phyloP scores from a whole-genome alignment of 2,888 invertebrate genomes.

The Electrophaes corylata region DNA sequence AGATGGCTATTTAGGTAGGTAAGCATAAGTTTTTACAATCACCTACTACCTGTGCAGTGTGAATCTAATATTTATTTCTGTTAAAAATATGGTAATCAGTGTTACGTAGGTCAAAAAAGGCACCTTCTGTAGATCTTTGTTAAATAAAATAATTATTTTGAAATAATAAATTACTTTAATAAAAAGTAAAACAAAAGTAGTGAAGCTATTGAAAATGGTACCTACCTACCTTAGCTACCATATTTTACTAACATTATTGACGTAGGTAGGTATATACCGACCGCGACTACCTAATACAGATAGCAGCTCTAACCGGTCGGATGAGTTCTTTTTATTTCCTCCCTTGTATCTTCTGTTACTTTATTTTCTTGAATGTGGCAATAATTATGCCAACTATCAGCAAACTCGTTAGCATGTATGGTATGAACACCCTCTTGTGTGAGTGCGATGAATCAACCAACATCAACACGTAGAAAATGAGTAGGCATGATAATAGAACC shows the following conservation, averaged over 20 bases:
- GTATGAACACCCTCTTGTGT: conserved; percentile 8
- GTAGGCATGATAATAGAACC: conserved; percentile 19
- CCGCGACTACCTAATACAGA: conserved; percentile 25
- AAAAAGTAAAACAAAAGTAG: conserved; percentile 16
- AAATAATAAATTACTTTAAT: conserved; percentile 9
- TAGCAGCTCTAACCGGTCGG: conserved; percentile 23
- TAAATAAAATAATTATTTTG: conserved; percentile 14
- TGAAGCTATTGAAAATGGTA: conserved; percentile 5
- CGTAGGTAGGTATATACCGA: conserved; percentile 6
- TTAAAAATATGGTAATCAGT: conserved; percentile 32
- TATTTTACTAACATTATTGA: conserved; percentile 11
- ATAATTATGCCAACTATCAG: conserved; percentile 27
- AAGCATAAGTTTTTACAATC: not conserved
- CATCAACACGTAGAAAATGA: conserved; percentile 20
- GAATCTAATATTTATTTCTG: conserved; percentile 13
- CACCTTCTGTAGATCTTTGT: conserved; percentile 38
- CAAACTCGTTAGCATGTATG: conserved; percentile 21
- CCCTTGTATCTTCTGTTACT: conserved; percentile 23
- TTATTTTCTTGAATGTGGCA: conserved; percentile 29
- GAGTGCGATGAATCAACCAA: conserved; percentile 24
- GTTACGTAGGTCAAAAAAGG: conserved; percentile 41
- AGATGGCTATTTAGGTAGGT: too few relatives aligned
- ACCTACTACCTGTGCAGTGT: conserved; percentile 18
- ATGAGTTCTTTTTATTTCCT: conserved; percentile 27
- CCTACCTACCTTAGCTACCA: not conserved